phyloP scores from a whole-genome alignment of 2,797 vertebrate species.

The Phyllotis vaccarum region DNA sequence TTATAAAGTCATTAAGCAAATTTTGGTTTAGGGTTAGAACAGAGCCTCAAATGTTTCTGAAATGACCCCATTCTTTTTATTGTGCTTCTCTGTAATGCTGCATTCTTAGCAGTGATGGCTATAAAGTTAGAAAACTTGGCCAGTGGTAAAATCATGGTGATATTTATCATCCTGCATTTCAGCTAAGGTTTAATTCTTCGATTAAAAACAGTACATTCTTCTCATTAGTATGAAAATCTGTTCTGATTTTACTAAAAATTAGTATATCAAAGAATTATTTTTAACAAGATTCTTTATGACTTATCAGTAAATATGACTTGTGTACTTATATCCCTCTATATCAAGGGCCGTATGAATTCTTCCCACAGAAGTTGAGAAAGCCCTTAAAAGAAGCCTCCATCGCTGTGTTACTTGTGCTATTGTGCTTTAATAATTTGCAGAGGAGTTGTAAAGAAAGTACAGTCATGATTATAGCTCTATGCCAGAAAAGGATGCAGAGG shows the following conservation, averaged over 20 bases:
- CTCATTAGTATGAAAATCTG: not conserved
- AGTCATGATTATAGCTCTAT: not conserved
- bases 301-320: not conserved
- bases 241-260: not conserved
- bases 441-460: not conserved
- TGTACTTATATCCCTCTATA: not conserved
- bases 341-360: not conserved
- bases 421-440: constrained; percentile 2
- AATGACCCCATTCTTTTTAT: not conserved
- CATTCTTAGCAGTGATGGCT: not conserved
- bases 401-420: not conserved
- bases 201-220: not conserved
- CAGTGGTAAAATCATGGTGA: no score
- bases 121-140: no score
- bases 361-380: not conserved
- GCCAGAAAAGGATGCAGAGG: not conserved
- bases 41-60: not conserved
- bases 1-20: not conserved
- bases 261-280: not conserved
- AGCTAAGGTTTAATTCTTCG: not conserved
- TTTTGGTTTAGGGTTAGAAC: not conserved
- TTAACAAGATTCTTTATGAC: not conserved
- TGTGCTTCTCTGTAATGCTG: not conserved
- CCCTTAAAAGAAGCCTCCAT: not conserved
- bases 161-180: not conserved